Conservation (phyloP, 2,888 invertebrate genomes). For the Leuctra nigra region DNA sequence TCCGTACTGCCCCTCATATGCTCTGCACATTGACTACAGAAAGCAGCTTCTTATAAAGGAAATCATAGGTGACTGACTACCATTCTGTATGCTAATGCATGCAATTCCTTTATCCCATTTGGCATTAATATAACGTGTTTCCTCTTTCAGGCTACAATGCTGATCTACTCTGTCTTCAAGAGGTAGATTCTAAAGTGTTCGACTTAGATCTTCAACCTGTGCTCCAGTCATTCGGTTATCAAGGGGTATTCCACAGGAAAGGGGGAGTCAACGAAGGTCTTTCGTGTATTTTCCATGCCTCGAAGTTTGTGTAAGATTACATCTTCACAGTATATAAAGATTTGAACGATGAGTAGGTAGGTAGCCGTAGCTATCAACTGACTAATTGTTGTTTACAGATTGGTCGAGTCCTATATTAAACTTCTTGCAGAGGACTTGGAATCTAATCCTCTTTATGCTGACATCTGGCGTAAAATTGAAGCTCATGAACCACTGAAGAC, state of each 20-base stretch:
- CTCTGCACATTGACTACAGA: slow-evolving; percentile 75
- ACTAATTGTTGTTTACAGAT: slow-evolving; percentile 39
- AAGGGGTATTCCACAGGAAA: slow-evolving; percentile 62
- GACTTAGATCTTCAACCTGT: slow-evolving; percentile 55
- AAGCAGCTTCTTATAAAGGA: slow-evolving; percentile 81
- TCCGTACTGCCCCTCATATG: slow-evolving; percentile 79
- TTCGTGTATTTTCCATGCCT: slow-evolving; percentile 62
- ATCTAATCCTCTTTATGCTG: slow-evolving; percentile 45
- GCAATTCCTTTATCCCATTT: too few species aligned
- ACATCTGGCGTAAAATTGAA: slow-evolving; percentile 55
- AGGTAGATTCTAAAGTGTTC: slow-evolving; percentile 80
- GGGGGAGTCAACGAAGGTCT: slow-evolving; percentile 72
- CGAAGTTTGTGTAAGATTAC: slow-evolving; percentile 22
- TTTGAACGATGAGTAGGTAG: too few species aligned
- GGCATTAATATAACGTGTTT: too few species aligned
- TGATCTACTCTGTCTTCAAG: slow-evolving; percentile 88
- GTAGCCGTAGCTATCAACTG: too few species aligned
- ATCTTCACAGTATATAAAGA: too few species aligned
- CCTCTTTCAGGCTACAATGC: slow-evolving; percentile 72
- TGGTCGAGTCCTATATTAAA: slow-evolving; percentile 47
- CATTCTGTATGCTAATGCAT: neutral
- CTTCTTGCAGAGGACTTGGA: slow-evolving; percentile 54
- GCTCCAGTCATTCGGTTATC: slow-evolving; percentile 48
- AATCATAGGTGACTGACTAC: slow-evolving; percentile 50
- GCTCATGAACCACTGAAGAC: slow-evolving; percentile 49